These are phyloP conservation scores for Agrochola circellaris DNA, from an alignment of 2,888 invertebrate genomes.

Conservation along the genomic window DNA sequence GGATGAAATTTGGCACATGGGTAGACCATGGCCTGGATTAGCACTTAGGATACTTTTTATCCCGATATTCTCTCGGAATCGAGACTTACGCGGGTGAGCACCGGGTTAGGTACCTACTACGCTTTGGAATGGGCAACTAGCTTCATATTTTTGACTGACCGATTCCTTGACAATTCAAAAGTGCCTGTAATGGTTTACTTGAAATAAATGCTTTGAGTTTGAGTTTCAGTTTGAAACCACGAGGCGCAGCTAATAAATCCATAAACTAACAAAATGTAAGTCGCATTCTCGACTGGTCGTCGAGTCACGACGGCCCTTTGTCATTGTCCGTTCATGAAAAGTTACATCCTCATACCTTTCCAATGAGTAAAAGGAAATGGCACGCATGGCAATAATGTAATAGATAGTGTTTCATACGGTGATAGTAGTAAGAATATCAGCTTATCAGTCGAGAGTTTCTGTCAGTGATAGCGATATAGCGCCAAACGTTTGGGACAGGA, in stretches of 20 bases:
- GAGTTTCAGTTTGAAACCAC: too few species aligned
- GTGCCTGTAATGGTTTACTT: too few species aligned
- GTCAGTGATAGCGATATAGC: conserved; percentile 60
- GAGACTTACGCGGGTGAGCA: too few species aligned
- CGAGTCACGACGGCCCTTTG: background rate
- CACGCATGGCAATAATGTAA: conserved; percentile 56
- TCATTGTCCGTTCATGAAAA: conserved; percentile 1
- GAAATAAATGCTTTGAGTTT: too few species aligned
- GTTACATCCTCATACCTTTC: conserved; percentile 13
- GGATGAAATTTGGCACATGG: too few species aligned
- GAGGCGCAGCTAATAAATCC: background rate
- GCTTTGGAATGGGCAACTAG: too few species aligned
- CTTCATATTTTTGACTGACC: too few species aligned
- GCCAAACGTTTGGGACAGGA: conserved; percentile 42
- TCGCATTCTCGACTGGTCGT: background rate
- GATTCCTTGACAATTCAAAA: too few species aligned
- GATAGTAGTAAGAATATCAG: conserved; percentile 68
- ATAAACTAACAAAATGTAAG: background rate
- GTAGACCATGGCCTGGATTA: too few species aligned
- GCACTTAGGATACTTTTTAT: too few species aligned
- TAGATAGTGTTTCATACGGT: conserved; percentile 61
- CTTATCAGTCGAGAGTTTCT: conserved; percentile 65
- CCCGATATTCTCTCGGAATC: too few species aligned
- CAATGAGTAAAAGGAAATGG: conserved; percentile 41
- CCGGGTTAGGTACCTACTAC: too few species aligned